Percentiles rank a stretch among this genome's conserved stretches.
phyloP scores from a whole-genome alignment of 2,888 invertebrate genomes.

The Caenorhabditis sp. region DNA sequence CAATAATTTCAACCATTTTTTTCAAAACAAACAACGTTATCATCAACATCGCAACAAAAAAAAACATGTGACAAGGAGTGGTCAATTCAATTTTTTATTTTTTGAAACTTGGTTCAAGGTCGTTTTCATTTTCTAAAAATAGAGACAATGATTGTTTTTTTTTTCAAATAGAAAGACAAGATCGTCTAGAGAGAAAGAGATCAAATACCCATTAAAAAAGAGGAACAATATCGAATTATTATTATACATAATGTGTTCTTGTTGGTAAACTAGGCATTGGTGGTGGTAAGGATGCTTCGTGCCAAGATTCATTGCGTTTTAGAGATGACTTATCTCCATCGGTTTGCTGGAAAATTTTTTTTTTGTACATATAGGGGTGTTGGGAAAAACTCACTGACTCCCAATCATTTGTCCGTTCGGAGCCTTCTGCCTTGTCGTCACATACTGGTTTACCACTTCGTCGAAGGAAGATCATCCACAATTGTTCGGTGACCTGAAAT shows the following conservation, averaged over 20 bases:
- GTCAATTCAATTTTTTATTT: neutral
- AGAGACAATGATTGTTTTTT: neutral
- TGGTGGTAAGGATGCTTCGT: slow-evolving; percentile 55
- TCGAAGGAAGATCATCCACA: slow-evolving; percentile 57
- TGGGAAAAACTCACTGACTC: slow-evolving; percentile 43
- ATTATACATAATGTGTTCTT: slow-evolving; percentile 47
- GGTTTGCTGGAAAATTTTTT: slow-evolving; percentile 10
- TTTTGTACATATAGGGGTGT: no score
- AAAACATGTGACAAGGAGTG: neutral
- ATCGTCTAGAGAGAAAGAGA: slow-evolving; percentile 8
- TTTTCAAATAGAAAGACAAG: neutral
- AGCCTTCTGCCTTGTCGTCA: slow-evolving; percentile 52
- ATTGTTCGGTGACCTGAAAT: slow-evolving; percentile 52
- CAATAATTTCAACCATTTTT: neutral
- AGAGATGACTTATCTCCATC: slow-evolving; percentile 32
- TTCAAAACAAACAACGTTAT: neutral
- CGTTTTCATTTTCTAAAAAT: neutral
- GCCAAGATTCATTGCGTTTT: slow-evolving; percentile 53
- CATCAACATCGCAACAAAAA: no score
- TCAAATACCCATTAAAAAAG: slow-evolving; percentile 15
- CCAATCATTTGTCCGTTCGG: slow-evolving; percentile 45
- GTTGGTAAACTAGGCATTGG: slow-evolving; percentile 49
- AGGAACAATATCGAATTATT: neutral
- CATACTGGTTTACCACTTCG: slow-evolving; percentile 50
- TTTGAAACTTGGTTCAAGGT: neutral